Base-by-base conservation (phyloP, 2,888 invertebrate genomes). In the Lordiphosa andalusiaca region DNA sequence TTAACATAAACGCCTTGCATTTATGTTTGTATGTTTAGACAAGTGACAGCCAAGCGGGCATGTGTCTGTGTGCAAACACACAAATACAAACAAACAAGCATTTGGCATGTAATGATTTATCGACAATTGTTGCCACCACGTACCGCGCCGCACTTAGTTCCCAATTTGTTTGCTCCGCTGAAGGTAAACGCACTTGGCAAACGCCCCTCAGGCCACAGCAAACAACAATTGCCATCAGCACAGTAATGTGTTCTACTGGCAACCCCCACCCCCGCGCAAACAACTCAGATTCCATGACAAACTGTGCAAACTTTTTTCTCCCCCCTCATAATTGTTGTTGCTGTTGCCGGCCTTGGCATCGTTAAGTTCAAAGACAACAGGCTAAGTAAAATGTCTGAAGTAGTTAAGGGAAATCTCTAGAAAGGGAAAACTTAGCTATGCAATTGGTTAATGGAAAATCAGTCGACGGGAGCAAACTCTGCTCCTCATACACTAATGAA, bases 11-110 rank as follows among this genome's bases (percentile, higher is more conserved):
- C 80, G 67, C 63, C 60, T 55, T 83, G 69, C 73, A 74, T 75
- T 77, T 81, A 83, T 81, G 83, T 77, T 75, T 82, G 74, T 80
- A 83, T 83, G 83, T 77, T 77, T 81, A 81, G 69, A 72, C 72
- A 81, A 74, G 78, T 72, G 77, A 59, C 73, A 71, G 16, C 44
- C 39, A 19, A 13, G 16, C 23, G 49, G 50, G 61, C 44, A 40
- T 53, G 40, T 58, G 53, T 56, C 49, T 12, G 39, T 39, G 54
- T 58, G 54, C 64, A 61, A 69, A 63, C 63, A 70, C 54, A 50
- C 49, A 48, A 46, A 51, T 19, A 51, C 64, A 60, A 49, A 63
- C 53, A 67, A 53, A 61, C 44, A 47, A 53, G 52, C 63, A 71
- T 73, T 75, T 70, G 66, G 58, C 67, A 69, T 76, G 59, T 75